Base-by-base conservation (phyloP, 2,888 invertebrate genomes). In the Camponotus fellah region DNA sequence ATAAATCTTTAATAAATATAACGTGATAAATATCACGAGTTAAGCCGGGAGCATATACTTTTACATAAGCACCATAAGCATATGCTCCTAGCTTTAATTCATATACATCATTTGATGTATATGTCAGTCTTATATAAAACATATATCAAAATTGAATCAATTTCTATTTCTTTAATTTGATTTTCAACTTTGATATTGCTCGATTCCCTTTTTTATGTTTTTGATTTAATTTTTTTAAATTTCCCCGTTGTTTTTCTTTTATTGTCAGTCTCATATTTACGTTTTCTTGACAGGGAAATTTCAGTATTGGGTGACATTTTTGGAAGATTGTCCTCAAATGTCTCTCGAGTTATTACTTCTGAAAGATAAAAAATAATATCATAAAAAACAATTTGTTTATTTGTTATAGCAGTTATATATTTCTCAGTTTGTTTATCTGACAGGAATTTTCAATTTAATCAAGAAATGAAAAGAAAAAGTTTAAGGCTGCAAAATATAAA, bases 291-390 rank as follows among this genome's bases (percentile, higher is more conserved):
- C 21, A 9, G 5, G 32, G 6, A 10, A 37, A 0, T 37, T 12
- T 14, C 21, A 46, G 9, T 5, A 12, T 37, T 26, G 12, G 26
- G 2, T 69, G 14, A 10, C 12, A 34, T 10, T 5, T 34, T 69
- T 10, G n/a, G 17, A 43, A 71, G 17, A 21, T 9, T 69, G 26
- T 10, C 49, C 34, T 60, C 26, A 62, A 85, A 87, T 49, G 43
- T 14, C 9, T 10, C 26, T 4, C 91, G 91, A 62, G 77, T 68
- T 65, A 91, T 43, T 62, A 82, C 3, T 87, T 91, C 91, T 90
- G 65, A 0, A 76, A 85, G 0, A 74, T 66, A 3, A 66, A 83
- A 53, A 53, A 60, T 60, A 0, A 37, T 56, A 71, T 56, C 26
- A n/a, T 74, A 60, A 3, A 26, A 49, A 6, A 58, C n/a, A 6